Evolutionary conservation across 2,797 vertebrate species (phyloP), one percentile per base, ranked within the genome.

Genomic region (Helostoma temminkii): DNA sequence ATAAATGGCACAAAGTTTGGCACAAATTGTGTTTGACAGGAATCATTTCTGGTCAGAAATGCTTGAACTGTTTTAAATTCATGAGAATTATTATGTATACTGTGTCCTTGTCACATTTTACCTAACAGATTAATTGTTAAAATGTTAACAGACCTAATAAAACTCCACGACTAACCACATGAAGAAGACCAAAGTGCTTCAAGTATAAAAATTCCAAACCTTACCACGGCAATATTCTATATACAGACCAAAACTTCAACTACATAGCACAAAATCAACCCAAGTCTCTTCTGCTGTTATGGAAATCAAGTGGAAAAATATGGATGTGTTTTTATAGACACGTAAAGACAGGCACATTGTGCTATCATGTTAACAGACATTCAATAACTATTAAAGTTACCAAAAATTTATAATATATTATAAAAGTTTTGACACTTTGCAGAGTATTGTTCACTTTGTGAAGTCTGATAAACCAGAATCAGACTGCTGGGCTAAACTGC

Each of bases 1-100:
- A 30, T 7, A 56, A 57, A 55, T 32, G 45, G 16, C 45, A 50
- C 8, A 69, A 19, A 9, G 9, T 54, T 72, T 68, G 55, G 55
- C 43, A 54, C n/a, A 8, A 42, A n/a, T 8, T 41, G 5, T n/a
- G 9, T 49, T 49, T 8, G 18, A 56, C 28, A 60, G 43, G 22
- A 22, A 45, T 66, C 9, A 4, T 36, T 34, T 59, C 11, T 47
- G 15, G 6, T 32, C 18, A 58, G 16, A 52, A 1, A 0, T 9
- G 7, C 7, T 18, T 32, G 21, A 56, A 15, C 25, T 34, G 2
- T 46, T 16, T 42, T 16, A 70, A 69, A 37, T 14, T 28, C 11
- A 48, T 7, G 6, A 42, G 32, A 36, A 18, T 26, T 8, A 2
- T 10, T 21, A 16, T 14, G 18, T 39, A 19, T 54, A 16, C 18